Percentiles rank a stretch among this genome's conserved stretches.
These are phyloP conservation scores for Recurvirostra avosetta DNA, from an alignment of 2,113 vertebrate genomes.

Conservation along the genomic window DNA sequence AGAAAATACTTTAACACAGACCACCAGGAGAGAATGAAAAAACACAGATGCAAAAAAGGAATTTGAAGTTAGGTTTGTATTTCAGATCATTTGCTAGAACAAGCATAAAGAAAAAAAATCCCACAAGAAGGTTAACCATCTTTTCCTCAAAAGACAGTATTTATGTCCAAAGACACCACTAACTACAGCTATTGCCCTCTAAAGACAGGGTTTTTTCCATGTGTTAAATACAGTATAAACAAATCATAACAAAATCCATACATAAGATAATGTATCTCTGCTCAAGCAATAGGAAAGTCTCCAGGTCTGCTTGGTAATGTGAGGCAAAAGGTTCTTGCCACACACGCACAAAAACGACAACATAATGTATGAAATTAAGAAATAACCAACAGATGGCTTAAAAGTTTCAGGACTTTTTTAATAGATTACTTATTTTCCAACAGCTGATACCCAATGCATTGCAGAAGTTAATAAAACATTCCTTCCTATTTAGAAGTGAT, in stretches of 20 bases:
- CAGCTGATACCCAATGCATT: background rate
- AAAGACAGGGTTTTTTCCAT: background rate
- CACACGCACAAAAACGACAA: background rate
- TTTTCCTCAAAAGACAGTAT: slow-evolving; percentile 21
- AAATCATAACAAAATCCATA: background rate
- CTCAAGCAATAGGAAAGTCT: background rate
- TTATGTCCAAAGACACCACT: slow-evolving; percentile 40
- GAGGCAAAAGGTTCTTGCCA: background rate
- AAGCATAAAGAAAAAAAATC: background rate
- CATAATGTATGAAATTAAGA: background rate
- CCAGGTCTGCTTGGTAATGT: background rate
- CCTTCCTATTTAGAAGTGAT: background rate
- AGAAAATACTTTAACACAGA: background rate
- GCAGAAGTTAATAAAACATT: background rate
- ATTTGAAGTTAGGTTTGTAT: background rate
- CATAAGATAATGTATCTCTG: background rate
- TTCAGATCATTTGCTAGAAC: background rate
- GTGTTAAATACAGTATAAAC: slow-evolving; percentile 5
- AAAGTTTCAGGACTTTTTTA: background rate
- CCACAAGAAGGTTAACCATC: slow-evolving; percentile 38
- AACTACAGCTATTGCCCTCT: background rate
- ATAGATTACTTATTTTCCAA: background rate
- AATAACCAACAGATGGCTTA: background rate
- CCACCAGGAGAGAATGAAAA: background rate
- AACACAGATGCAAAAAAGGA: background rate